A percentile compares a stretch with the other conserved stretches of the same genome.
These are phyloP conservation scores for Amblyopsis rosae DNA, from an alignment of 2,113 vertebrate species.

Conservation along the genomic window DNA sequence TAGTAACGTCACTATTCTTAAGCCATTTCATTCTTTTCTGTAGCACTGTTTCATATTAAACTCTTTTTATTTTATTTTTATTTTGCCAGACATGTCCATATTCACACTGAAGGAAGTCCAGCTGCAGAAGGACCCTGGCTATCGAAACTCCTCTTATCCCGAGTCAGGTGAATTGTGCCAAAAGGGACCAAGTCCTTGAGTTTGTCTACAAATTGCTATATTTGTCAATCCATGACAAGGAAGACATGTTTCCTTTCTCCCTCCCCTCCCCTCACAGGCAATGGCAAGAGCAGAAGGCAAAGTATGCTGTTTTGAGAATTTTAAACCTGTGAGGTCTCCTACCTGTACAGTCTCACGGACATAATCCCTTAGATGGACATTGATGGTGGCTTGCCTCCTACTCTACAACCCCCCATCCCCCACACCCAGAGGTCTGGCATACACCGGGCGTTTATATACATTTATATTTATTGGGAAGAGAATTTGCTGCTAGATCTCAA, in stretches of 20 bases:
- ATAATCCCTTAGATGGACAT: conserved; percentile 44
- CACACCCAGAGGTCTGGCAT: conserved; percentile 17
- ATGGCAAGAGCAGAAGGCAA: conserved; percentile 95
- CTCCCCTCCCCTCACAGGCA: conserved; percentile 77
- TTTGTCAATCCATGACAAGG: too few relatives aligned
- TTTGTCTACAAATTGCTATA: neutral
- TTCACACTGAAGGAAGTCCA: conserved; percentile 97
- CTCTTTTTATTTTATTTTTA: conserved; percentile 28
- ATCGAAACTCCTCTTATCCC: conserved; percentile 91
- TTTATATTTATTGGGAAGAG: conserved; percentile 76
- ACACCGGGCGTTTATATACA: conserved; percentile 63
- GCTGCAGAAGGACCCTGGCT: conserved; percentile 92
- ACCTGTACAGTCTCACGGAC: conserved; percentile 41
- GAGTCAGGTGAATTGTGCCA: conserved; percentile 83
- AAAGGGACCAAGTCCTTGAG: neutral
- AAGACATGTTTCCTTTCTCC: neutral
- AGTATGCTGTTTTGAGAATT: conserved; percentile 92
- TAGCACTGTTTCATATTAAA: conserved; percentile 26
- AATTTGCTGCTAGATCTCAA: conserved; percentile 75
- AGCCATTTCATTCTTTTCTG: conserved; percentile 29
- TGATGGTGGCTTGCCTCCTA: conserved; percentile 7
- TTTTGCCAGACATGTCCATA: conserved; percentile 86
- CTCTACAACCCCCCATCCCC: conserved; percentile 2
- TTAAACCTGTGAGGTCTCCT: conserved; percentile 36
- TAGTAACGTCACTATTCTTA: conserved; percentile 43